phyloP scores from a whole-genome alignment of 2,888 invertebrate species.

The Hartigia nigra region DNA sequence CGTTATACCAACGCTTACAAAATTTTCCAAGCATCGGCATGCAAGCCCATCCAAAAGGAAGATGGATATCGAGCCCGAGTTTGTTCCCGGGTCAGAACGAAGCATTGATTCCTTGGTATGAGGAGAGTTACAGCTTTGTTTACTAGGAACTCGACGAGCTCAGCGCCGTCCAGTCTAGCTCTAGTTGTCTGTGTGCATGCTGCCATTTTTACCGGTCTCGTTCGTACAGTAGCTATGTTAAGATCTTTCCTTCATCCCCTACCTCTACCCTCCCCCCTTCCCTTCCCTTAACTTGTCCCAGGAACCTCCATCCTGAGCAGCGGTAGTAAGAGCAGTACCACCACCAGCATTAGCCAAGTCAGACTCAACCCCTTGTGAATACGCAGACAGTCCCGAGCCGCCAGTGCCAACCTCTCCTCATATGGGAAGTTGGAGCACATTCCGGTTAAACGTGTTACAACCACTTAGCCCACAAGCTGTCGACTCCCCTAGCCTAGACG shows the following conservation, averaged over 20 bases:
- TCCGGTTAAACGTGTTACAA: conserved; percentile 59
- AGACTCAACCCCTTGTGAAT: background rate
- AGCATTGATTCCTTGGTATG: conserved; percentile 63
- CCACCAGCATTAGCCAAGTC: background rate
- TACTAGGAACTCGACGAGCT: conserved; percentile 59
- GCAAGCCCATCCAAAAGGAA: conserved; percentile 44
- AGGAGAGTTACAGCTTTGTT: conserved; percentile 66
- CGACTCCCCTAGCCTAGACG: conserved; percentile 46
- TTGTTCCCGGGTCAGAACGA: conserved; percentile 35
- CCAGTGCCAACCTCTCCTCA: conserved; percentile 20
- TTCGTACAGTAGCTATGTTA: conserved; percentile 24
- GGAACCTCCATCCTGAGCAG: background rate
- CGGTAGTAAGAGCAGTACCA: background rate
- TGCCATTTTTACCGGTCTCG: background rate
- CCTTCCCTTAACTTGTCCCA: too few relatives aligned
- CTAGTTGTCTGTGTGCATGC: conserved; percentile 34
- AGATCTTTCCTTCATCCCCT: conserved; percentile 31
- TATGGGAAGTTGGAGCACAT: conserved; percentile 49
- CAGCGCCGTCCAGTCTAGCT: conserved; percentile 65
- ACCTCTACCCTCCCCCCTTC: background rate
- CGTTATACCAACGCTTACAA: background rate
- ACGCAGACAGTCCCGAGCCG: conserved; percentile 15
- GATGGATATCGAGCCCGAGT: conserved; percentile 44
- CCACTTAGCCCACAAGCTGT: conserved; percentile 60
- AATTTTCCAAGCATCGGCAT: conserved; percentile 47